Evolutionary conservation across 2,888 invertebrate genomes (phyloP).

Genomic region (Sinhomidia bicolor): DNA sequence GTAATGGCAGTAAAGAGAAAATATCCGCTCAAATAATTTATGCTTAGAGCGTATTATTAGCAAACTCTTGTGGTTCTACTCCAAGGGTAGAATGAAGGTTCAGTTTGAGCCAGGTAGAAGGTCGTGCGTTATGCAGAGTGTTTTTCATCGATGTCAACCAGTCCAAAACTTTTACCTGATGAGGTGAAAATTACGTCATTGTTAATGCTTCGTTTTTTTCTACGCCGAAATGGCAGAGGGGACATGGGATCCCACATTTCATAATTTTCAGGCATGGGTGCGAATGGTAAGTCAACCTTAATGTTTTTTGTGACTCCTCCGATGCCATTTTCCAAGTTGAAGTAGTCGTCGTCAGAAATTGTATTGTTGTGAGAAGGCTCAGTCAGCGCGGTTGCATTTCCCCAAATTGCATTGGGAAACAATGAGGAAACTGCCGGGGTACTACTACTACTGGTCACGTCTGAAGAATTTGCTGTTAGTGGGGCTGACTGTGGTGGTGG

Average conservation of each 20-base stretch:
- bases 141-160: conserved; percentile 52
- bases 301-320: conserved; percentile 56
- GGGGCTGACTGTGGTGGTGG: not conserved
- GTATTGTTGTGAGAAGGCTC: too few relatives aligned
- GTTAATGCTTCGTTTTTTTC: conserved; percentile 43
- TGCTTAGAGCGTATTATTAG: conserved; percentile 9
- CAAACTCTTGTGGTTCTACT: not conserved
- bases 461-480: not conserved
- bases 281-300: conserved; percentile 62
- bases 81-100: conserved; percentile 9
- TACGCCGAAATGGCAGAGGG: conserved; percentile 24
- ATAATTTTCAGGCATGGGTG: conserved; percentile 44
- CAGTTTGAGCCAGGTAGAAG: conserved; percentile 48
- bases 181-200: conserved; percentile 12
- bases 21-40: not conserved
- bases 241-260: conserved; percentile 41
- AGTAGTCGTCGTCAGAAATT: not conserved
- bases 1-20: not conserved
- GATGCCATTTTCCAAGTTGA: not conserved
- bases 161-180: conserved; percentile 55
- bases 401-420: not conserved
- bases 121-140: conserved; percentile 51
- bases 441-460: not conserved
- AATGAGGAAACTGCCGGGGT: not conserved
- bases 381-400: not conserved